These are phyloP conservation scores for Nomada fucata DNA, from an alignment of 2,888 invertebrate genomes.

Conservation along the genomic window DNA sequence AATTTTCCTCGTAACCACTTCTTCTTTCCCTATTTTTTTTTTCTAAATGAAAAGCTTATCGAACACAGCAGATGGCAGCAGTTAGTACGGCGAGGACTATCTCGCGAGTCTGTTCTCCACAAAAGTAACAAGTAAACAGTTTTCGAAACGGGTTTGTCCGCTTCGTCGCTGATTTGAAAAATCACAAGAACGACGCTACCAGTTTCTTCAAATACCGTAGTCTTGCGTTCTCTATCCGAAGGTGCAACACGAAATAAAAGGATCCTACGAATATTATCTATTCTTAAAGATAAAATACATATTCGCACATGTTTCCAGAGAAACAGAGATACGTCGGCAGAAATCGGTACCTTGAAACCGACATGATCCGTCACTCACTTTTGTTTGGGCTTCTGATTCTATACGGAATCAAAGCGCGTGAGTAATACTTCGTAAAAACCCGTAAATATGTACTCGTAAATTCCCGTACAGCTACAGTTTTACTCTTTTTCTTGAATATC, in stretches of 20 bases:
- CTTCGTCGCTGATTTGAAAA: conserved; percentile 35
- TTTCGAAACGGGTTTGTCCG: conserved; percentile 54
- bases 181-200: conserved; percentile 23
- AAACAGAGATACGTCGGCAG: background rate
- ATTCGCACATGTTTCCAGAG: background rate
- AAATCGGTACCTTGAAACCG: background rate
- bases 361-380: conserved; percentile 26
- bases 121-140: conserved; percentile 28
- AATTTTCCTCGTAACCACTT: conserved; percentile 47
- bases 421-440: conserved; percentile 28
- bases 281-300: background rate
- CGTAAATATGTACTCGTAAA: background rate
- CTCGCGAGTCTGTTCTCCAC: conserved; percentile 1
- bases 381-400: conserved; percentile 27
- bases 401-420: conserved; percentile 37
- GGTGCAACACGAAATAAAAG: background rate
- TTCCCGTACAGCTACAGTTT: background rate
- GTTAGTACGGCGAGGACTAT: conserved; percentile 16
- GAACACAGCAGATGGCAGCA: conserved; percentile 48
- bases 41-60: background rate
- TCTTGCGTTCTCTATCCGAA: background rate
- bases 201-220: background rate
- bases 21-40: background rate
- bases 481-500: background rate
- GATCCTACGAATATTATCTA: background rate